Evolutionary conservation across 2,888 invertebrate genomes (phyloP).

Genomic region (Macrosiphum euphorbiae): DNA sequence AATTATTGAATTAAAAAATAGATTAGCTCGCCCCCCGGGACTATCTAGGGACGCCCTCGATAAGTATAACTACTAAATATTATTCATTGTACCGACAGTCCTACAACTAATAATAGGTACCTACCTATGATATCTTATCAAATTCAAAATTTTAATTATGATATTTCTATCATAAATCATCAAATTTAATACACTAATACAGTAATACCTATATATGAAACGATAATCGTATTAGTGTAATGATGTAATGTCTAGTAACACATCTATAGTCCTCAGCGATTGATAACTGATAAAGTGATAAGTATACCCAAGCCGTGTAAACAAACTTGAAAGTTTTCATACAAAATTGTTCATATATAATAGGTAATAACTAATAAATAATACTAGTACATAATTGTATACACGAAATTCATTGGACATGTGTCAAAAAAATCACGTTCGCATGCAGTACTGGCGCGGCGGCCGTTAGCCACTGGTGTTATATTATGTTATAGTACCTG

Average conservation of each 20-base stretch:
- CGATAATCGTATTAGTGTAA: background rate
- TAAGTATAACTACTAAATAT: no score
- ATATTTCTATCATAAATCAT: no score
- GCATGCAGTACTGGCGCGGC: background rate
- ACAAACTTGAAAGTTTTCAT: background rate
- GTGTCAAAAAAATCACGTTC: background rate
- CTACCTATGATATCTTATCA: no score
- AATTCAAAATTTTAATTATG: no score
- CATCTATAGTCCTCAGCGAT: background rate
- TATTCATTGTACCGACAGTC: no score
- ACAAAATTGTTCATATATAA: background rate
- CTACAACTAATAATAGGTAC: no score
- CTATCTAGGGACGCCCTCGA: no score
- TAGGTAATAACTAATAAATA: background rate
- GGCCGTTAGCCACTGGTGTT: background rate
- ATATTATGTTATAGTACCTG: background rate
- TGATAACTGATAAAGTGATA: background rate
- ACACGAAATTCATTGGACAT: background rate
- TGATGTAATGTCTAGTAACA: background rate
- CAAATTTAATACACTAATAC: no score
- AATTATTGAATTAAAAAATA: no score
- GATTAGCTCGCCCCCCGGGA: no score
- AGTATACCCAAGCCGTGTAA: background rate
- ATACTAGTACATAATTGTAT: background rate
- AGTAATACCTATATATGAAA: no score